Percentiles rank a stretch among this genome's conserved stretches.
Conservation (phyloP, 2,113 vertebrate genomes). For the Micronisus gabar region DNA sequence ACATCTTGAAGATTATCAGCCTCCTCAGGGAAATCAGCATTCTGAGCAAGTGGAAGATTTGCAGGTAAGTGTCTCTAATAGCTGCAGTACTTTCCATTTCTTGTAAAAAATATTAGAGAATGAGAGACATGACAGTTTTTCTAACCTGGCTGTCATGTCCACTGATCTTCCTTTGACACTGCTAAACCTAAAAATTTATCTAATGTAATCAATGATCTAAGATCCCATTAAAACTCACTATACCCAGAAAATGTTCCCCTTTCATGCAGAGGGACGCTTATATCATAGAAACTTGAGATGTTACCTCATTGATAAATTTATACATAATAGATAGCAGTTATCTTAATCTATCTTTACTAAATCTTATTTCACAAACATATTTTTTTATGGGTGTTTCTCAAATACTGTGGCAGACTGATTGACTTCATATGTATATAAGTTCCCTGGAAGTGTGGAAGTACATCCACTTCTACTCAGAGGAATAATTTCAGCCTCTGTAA, state of each 20-base stretch:
- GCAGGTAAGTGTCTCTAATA: constrained; percentile 57
- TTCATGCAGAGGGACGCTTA: neutral
- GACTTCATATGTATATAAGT: neutral
- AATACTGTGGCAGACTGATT: neutral
- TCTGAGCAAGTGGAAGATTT: constrained; percentile 25
- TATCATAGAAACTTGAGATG: neutral
- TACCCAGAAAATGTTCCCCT: neutral
- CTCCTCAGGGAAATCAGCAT: constrained; percentile 27
- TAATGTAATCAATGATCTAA: neutral
- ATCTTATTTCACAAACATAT: neutral
- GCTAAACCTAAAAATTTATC: neutral
- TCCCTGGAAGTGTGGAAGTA: neutral
- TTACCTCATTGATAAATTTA: neutral
- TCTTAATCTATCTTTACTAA: neutral
- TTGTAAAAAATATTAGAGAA: neutral
- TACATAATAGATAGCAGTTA: neutral
- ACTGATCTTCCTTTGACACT: neutral
- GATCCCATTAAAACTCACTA: neutral
- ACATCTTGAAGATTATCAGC: constrained; percentile 60
- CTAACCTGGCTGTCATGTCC: neutral
- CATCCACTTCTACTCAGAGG: neutral
- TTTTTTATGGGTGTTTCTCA: neutral
- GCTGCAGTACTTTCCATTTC: neutral
- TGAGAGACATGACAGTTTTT: neutral
- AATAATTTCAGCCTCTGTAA: neutral